Evolutionary conservation across 2,113 vertebrate species (phyloP), one percentile per base, ranked within the genome.

Genomic region (Amphiprion ocellaris): DNA sequence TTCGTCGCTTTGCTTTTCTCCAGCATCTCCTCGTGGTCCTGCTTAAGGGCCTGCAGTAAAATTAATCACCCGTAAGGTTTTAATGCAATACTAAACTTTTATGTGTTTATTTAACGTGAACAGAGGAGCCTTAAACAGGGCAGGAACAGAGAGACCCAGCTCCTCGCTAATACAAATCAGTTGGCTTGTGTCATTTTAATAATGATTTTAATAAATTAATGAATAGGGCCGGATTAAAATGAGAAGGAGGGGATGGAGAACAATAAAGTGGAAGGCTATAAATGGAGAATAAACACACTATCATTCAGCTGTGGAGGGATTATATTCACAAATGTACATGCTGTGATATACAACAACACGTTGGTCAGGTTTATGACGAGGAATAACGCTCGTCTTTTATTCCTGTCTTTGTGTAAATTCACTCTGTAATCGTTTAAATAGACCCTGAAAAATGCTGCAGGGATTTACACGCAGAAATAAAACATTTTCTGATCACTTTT

Each of bases 81-180:
- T 97, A 98, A 98, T 98, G 96, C 96, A 97, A 97, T 97, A 96
- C 96, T 97, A 96, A 96, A 97, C 96, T 96, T 97, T 98, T 96
- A 97, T 97, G 96, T 95, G 96, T 96, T 98, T 97, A 97, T 97
- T 97, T 97, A 96, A 96, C 95, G 95, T 93, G 94, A 96, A 96
- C 94, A 94, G 95, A 96, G 94, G 95, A 93, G 8, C 95, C 96
- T 95, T 94, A 90, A 97, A 97, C 96, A 96, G 69, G 68, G 41
- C 56, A 55, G 53, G 68, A 64, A 79, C 64, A 82, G 37, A 14
- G 79, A 58, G 70, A 86, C 82, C 46, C 58, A 90, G 95, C 92
- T 91, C 94, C 93, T 77, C 90, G 93, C 94, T 94, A 94, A 95
- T 95, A 96, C 96, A 97, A 97, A 98, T 97, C 96, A 98, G 95